phyloP scores from a whole-genome alignment of 2,888 invertebrate genomes.

The Leptopterna dolabrata region DNA sequence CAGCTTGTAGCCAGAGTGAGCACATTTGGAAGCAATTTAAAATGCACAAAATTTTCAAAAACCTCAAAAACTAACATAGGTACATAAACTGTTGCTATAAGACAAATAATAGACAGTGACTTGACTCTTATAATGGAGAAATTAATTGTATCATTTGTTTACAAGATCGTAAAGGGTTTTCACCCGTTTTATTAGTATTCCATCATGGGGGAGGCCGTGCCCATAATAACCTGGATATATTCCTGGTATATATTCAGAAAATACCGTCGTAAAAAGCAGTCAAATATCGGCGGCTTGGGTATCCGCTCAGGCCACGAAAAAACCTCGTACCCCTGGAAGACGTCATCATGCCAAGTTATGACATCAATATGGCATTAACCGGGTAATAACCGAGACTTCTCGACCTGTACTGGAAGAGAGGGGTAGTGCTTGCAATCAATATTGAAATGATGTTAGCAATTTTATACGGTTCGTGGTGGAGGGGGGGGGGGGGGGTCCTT shows the following conservation, averaged over 20 bases:
- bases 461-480: slow-evolving; percentile 49
- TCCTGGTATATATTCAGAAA: not conserved
- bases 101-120: too few relatives aligned
- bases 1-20: too few relatives aligned
- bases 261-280: not conserved
- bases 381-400: slow-evolving; percentile 30
- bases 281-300: not conserved
- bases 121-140: too few relatives aligned
- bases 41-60: too few relatives aligned
- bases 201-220: not conserved
- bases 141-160: too few relatives aligned
- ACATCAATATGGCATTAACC: slow-evolving; percentile 28
- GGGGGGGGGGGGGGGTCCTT: not conserved
- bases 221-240: not conserved
- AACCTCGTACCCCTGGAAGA: not conserved
- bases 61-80: too few relatives aligned
- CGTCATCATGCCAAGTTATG: slow-evolving; percentile 27
- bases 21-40: too few relatives aligned
- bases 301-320: not conserved
- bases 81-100: too few relatives aligned
- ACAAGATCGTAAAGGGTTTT: too few relatives aligned
- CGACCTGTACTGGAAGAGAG: not conserved
- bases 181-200: too few relatives aligned
- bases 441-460: slow-evolving; percentile 55
- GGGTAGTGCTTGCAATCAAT: slow-evolving; percentile 26